Evolutionary conservation across 1,140 invertebrate genomes (phyloP).

Genomic region (Drosophila lacertosa): DNA sequence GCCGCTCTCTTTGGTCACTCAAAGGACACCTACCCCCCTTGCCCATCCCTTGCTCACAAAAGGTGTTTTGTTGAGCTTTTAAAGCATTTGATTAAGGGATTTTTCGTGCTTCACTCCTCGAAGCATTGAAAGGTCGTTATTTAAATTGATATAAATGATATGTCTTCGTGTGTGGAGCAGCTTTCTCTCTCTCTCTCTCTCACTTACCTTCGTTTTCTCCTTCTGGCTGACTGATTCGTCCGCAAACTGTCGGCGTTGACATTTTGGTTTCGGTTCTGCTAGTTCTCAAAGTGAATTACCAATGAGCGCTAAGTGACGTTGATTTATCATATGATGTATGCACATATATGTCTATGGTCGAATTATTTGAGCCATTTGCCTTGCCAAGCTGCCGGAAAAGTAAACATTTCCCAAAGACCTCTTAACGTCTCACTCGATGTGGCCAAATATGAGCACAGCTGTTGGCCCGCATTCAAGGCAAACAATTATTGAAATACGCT

Average conservation of each 20-base stretch:
- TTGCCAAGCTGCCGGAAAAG: slow-evolving; percentile 6
- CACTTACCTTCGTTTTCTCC: not conserved
- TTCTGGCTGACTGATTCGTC: slow-evolving; percentile 47
- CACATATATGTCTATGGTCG: slow-evolving; percentile 14
- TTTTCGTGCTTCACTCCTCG: slow-evolving; percentile 44
- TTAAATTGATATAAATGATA: slow-evolving; percentile 84
- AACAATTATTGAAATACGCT: slow-evolving; percentile 37
- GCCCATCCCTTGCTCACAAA: slow-evolving; percentile 11
- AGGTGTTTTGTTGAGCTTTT: slow-evolving; percentile 58
- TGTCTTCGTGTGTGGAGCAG: slow-evolving; percentile 46
- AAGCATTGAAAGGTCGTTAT: slow-evolving; percentile 78
- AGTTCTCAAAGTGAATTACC: slow-evolving; percentile 66
- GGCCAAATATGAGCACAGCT: slow-evolving; percentile 30
- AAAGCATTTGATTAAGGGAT: slow-evolving; percentile 62
- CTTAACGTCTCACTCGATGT: slow-evolving; percentile 3
- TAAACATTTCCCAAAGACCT: slow-evolving; percentile 28
- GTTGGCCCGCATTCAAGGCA: slow-evolving; percentile 36
- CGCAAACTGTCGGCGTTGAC: slow-evolving; percentile 56
- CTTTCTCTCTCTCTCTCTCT: not conserved
- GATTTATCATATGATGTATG: slow-evolving; percentile 65
- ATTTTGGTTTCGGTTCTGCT: slow-evolving; percentile 47
- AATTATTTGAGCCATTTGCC: slow-evolving; percentile 29
- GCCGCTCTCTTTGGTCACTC: slow-evolving; percentile 29
- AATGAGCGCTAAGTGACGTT: slow-evolving; percentile 74
- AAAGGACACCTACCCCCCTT: slow-evolving; percentile 4